Conservation (phyloP, 2,113 vertebrate genomes). For the Psittacus erithacus region DNA sequence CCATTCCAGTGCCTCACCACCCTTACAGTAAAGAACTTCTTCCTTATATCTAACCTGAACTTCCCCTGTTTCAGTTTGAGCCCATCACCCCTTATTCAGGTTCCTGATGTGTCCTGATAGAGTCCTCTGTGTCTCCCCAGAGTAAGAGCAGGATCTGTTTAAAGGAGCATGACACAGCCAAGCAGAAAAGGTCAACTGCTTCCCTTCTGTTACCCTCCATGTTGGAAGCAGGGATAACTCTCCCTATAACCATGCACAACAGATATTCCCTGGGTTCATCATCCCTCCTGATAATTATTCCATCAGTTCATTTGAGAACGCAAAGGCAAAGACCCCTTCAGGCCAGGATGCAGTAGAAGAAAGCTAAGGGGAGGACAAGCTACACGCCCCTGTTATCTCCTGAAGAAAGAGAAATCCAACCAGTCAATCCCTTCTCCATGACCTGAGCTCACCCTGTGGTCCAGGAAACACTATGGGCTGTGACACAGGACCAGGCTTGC, state of each 20-base stretch:
- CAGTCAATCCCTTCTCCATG: background rate
- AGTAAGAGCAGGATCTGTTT: background rate
- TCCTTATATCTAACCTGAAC: background rate
- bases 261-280: background rate
- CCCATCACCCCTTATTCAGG: background rate
- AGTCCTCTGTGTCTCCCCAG: background rate
- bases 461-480: background rate
- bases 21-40: background rate
- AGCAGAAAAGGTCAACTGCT: background rate
- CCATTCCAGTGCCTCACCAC: background rate
- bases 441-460: background rate
- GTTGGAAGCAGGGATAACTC: background rate
- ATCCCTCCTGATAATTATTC: background rate
- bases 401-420: background rate
- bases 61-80: background rate
- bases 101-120: background rate
- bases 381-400: rapidly evolving
- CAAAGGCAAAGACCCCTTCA: background rate
- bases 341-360: background rate
- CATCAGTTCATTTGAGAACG: background rate
- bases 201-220: background rate
- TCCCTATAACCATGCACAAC: rapidly evolving
- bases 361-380: background rate
- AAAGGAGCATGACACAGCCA: background rate
- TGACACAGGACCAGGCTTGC: background rate